A percentile compares a stretch with the other conserved stretches of the same genome.
Evolutionary conservation across 2,797 vertebrate species (phyloP).

Genomic region (Falco biarmicus): DNA sequence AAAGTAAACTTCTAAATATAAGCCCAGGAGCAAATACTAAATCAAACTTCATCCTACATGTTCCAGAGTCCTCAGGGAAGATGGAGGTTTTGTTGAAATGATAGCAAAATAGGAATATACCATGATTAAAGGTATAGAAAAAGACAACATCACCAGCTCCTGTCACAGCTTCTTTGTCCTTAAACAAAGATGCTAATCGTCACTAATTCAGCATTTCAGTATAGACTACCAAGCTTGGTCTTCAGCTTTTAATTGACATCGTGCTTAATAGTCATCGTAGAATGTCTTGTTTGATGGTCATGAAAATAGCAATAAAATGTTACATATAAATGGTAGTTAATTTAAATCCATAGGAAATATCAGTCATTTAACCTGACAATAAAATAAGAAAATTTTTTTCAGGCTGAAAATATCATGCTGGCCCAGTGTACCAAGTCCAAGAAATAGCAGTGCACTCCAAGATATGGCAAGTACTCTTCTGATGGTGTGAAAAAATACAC

Average conservation of each 20-base stretch:
- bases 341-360: neutral
- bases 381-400: conserved; percentile 15
- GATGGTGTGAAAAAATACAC: conserved; percentile 47
- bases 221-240: neutral
- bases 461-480: conserved; percentile 70
- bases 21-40: neutral
- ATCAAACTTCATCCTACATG: neutral
- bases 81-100: neutral
- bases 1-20: neutral
- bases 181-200: neutral
- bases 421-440: conserved; percentile 84
- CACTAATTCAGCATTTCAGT: neutral
- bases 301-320: neutral
- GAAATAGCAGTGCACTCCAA: conserved; percentile 81
- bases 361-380: neutral
- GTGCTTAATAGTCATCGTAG: neutral
- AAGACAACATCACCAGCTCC: neutral
- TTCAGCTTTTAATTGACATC: neutral
- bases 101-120: neutral
- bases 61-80: neutral
- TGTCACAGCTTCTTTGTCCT: neutral
- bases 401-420: conserved; percentile 82
- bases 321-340: neutral
- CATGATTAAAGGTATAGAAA: neutral
- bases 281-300: neutral